These are phyloP conservation scores for Leucoma salicis DNA, from an alignment of 2,888 invertebrate genomes.

Conservation along the genomic window DNA sequence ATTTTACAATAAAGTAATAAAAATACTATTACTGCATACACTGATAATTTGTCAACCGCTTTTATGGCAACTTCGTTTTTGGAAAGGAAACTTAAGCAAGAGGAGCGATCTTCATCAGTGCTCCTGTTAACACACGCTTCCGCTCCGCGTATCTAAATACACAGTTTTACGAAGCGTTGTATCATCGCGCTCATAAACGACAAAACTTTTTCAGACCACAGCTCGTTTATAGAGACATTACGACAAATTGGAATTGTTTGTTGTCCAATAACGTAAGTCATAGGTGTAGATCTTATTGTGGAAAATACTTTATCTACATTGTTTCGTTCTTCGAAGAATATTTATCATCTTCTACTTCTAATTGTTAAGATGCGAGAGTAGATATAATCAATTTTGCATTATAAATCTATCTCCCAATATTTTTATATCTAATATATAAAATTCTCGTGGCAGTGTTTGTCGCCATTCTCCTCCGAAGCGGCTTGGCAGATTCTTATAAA, in stretches of 20 bases:
- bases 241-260: constrained; percentile 38
- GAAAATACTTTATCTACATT: constrained; percentile 7
- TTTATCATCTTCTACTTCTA: not conserved
- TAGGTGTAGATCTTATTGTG: constrained; percentile 9
- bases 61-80: too few species aligned
- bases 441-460: too few species aligned
- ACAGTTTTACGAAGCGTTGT: constrained; percentile 17
- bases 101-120: too few species aligned
- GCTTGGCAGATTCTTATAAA: too few species aligned
- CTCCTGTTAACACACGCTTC: not conserved
- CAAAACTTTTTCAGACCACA: constrained; percentile 27
- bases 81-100: too few species aligned
- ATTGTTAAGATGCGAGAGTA: not conserved
- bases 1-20: too few species aligned
- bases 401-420: too few species aligned
- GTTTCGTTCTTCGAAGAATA: constrained; percentile 2
- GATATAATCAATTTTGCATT: too few species aligned
- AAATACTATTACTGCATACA: too few species aligned
- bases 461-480: too few species aligned
- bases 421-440: too few species aligned
- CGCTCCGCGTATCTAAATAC: not conserved
- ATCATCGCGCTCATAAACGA: constrained; percentile 30
- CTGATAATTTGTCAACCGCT: too few species aligned
- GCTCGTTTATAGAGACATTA: constrained; percentile 35
- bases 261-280: constrained; percentile 10